Evolutionary conservation across 2,797 vertebrate genomes (phyloP), one percentile per base, ranked within the genome.

Genomic region (Benthosema pterotum): DNA sequence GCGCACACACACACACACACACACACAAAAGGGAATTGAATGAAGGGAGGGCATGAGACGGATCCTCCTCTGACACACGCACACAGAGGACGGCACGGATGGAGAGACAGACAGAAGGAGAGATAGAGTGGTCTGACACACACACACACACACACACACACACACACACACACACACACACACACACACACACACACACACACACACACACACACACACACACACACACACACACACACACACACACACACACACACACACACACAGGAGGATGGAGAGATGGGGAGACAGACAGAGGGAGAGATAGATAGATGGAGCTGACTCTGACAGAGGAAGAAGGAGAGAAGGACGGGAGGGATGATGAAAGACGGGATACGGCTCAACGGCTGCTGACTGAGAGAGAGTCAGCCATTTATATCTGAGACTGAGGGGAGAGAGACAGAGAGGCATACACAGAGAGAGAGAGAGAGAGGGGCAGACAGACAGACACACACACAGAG

Each of bases 51-150:
- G 43, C 38, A 57, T 64, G 49, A 74, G 70, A 83, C 56, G 64
- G 65, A 77, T 84, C 56, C 18, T 72, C 67, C 63, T 83, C 82
- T 79, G 79, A 73, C 79, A 28, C 17, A 28, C 25, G 81, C 79
- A 81, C 52, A 81, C 52, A 60, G 79, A 70, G 48, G 32, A 65
- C 79, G 60, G 74, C 83, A 74, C 68, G 69, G 67, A 72, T 53
- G 18, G 67, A 71, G 47, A 65, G 72, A 49, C 18, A 0, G 19
- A 13, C 9, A 18, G 50, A 72, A 60, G 74, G 74, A 80, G 65
- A 74, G 81, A 86, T 72, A 80, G 79, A 86, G 75, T 62, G 59
- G 63, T 74, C 71, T 84, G 80, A 84, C 80, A 78, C 71, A 75
- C 78, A 83, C 70, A 72, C 76, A 83, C n/a, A n/a, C n/a, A n/a